These are phyloP conservation scores for Radopholus similis DNA, from an alignment of 1,140 invertebrate genomes.

Conservation along the genomic window DNA sequence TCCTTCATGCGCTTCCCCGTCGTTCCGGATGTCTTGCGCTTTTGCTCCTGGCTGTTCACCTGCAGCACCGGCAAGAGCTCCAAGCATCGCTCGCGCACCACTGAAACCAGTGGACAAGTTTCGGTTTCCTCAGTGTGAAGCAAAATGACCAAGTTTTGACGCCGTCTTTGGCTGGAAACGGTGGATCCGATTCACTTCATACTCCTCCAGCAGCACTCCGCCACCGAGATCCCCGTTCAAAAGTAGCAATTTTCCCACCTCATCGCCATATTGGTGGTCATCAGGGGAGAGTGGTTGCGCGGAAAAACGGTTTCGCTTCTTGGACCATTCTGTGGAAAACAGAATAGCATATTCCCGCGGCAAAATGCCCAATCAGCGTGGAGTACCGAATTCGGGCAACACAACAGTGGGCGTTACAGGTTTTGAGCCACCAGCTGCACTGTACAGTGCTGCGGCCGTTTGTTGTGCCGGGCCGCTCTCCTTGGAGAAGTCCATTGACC, in stretches of 20 bases:
- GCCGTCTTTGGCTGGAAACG: slow-evolving; percentile 10
- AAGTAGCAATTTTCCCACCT: too few relatives aligned
- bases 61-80: not conserved
- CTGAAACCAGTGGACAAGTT: not conserved
- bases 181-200: slow-evolving; percentile 1
- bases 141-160: not conserved
- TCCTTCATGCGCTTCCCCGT: not conserved
- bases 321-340: too few relatives aligned
- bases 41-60: not conserved
- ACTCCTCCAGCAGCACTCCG: not conserved
- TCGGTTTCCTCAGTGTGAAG: not conserved
- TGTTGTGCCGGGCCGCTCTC: too few relatives aligned
- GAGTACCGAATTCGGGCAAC: too few relatives aligned
- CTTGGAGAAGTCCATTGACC: not conserved
- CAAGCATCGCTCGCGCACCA: slow-evolving; percentile 3
- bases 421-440: too few relatives aligned
- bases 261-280: too few relatives aligned
- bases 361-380: too few relatives aligned
- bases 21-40: not conserved
- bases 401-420: too few relatives aligned
- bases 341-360: too few relatives aligned
- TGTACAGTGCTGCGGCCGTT: too few relatives aligned
- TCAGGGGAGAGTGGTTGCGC: too few relatives aligned
- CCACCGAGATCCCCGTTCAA: not conserved
- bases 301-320: too few relatives aligned